Base-by-base conservation (phyloP, 2,888 invertebrate genomes). In the Acanthosepion pharaonis region DNA sequence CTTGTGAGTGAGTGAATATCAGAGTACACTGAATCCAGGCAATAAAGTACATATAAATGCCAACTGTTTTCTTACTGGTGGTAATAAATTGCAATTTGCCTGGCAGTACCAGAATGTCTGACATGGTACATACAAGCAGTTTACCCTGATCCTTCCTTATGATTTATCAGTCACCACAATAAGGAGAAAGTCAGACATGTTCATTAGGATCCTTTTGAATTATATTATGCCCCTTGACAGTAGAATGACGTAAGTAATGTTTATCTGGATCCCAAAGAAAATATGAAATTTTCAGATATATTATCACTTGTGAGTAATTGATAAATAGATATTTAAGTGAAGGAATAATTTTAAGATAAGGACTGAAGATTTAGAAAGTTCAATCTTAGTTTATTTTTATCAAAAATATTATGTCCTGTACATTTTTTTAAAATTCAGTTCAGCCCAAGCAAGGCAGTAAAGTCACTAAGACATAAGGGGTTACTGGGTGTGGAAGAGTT, bases 51-150 rank as follows among this genome's bases (percentile, higher is more conserved):
- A 15, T 33, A 78, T 78, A 78, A n/a, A 78, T 78, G 78, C 78
- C 78, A n/a, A 78, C 15, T 18, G 78, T 78, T 78, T 78, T n/a
- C 78, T 78, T 11, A 33, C 15, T 78, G 33, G 78, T 78, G 78
- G 78, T 78, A 78, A 78, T 78, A 78, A 78, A 78, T 78, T 78
- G 78, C 78, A 78, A 78, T 78, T 78, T 78, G 78, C 15, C n/a
- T n/a, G n/a, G 78, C 78, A 78, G 23, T 33, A n/a, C 78, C 78
- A 78, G n/a, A 78, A 78, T 78, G 78, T 78, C 78, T 78, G 78
- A 78, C 78, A 78, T 78, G 78, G n/a, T 33, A 78, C 33, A 33
- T 78, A n/a, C 20, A 23, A 33, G 78, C 5, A n/a, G 33, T n/a
- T 78, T n/a, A 9, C 78, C n/a, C 78, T 78, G n/a, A 33, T 78